Base-by-base conservation (phyloP, 2,888 invertebrate genomes). In the Anthophora plumipes region DNA sequence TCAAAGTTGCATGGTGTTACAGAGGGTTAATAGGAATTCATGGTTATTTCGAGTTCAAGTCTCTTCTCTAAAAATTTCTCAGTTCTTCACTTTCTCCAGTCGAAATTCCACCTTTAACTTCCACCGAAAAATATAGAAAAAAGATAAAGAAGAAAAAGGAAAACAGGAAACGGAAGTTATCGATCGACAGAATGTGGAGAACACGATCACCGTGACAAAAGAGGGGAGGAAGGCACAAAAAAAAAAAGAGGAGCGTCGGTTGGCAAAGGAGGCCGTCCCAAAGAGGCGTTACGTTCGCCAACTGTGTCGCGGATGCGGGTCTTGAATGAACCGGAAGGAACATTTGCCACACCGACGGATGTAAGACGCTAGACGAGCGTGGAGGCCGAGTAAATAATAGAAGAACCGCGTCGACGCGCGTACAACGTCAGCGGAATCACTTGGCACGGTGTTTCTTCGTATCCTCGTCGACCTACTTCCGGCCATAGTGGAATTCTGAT, bases 281-380 rank as follows among this genome's bases (percentile, higher is more conserved):
- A 54, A 41, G 31, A 48, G 71, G 59, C 68, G 59, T 64, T 25
- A 48, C 52, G 68, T 72, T 54, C 57, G 84, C 84, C 77, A 84
- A 84, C 72, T 78, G 82, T 84, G 85, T 74, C 85, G 73, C 74
- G 85, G 85, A 81, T 81, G 75, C 85, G 68, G 66, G 75, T 76
- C 83, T 76, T 72, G 86, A 80, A 84, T 75, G 79, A 82, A 73
- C 70, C 83, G 86, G 86, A 85, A 85, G 80, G 57, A 77, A 77
- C 80, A 63, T 83, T 85, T 74, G 85, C 72, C 63, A 63, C 77
- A 52, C 71, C 57, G 76, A 52, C 82, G 78, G 81, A 77, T 70
- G 85, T 48, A 76, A 77, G 81, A 74, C 39, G 74, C 25, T 48
- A 71, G 61, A 14, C 22, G 22, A 20, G 39, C 6, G 8, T 1